A percentile compares a stretch with the other conserved stretches of the same genome.
Conservation (phyloP, 2,797 vertebrate genomes). For the Pelodytes ibericus region DNA sequence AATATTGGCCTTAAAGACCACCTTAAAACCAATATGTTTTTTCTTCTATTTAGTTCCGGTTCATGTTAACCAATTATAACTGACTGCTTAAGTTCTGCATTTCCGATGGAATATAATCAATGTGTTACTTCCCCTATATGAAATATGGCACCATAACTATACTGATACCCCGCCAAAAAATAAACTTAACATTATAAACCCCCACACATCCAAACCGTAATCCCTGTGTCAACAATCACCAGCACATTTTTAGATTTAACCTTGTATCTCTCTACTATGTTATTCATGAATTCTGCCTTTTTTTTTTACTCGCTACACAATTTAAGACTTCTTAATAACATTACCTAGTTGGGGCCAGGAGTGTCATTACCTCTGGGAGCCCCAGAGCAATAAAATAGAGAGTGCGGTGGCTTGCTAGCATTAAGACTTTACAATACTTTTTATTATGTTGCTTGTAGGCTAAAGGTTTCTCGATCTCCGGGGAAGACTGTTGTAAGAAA, state of each 20-base stretch:
- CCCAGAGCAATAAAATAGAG: slow-evolving; percentile 37
- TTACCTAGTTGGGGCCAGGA: slow-evolving; percentile 40
- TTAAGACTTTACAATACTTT: slow-evolving; percentile 37
- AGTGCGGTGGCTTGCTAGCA: background rate
- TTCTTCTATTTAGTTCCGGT: too few relatives aligned
- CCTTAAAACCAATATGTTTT: too few relatives aligned
- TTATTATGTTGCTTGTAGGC: slow-evolving; percentile 49
- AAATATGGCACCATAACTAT: too few relatives aligned
- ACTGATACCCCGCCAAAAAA: too few relatives aligned
- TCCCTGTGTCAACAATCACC: slow-evolving; percentile 18
- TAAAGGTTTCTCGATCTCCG: slow-evolving; percentile 28
- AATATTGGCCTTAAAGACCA: too few relatives aligned
- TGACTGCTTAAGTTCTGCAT: too few relatives aligned
- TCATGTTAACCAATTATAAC: too few relatives aligned
- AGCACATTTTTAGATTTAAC: slow-evolving; percentile 42
- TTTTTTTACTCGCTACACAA: slow-evolving; percentile 30
- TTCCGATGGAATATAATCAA: too few relatives aligned
- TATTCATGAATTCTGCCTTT: slow-evolving; percentile 45
- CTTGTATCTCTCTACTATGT: slow-evolving; percentile 39
- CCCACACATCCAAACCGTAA: background rate
- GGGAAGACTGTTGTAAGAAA: slow-evolving; percentile 15
- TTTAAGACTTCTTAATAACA: slow-evolving; percentile 51
- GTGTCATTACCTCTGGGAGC: slow-evolving; percentile 46
- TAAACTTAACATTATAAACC: too few relatives aligned
- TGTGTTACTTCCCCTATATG: too few relatives aligned